A percentile compares a stretch with the other conserved stretches of the same genome.
These are phyloP conservation scores for Poeciliopsis retropinna DNA, from an alignment of 2,113 vertebrate genomes.

Conservation along the genomic window DNA sequence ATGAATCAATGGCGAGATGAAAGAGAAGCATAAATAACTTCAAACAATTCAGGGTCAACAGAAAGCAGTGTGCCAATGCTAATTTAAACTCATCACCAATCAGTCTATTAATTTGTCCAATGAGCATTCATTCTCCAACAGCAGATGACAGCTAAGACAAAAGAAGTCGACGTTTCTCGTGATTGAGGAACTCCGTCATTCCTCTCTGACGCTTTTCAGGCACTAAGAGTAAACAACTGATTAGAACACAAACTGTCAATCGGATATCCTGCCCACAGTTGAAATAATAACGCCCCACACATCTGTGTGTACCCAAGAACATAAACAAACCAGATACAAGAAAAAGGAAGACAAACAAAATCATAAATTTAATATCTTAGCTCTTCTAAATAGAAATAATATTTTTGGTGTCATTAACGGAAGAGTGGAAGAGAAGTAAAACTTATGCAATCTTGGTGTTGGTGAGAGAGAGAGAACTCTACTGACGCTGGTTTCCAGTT, in stretches of 20 bases:
- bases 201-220: constrained; percentile 50
- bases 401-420: constrained; percentile 29
- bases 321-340: constrained; percentile 47
- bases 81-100: not conserved
- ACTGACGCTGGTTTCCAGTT: constrained; percentile 41
- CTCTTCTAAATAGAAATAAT: constrained; percentile 13
- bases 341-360: constrained; percentile 74
- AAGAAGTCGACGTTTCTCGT: constrained; percentile 17
- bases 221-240: constrained; percentile 70
- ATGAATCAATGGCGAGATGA: not conserved
- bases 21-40: not conserved
- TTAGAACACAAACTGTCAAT: constrained; percentile 69
- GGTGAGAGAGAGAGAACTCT: constrained; percentile 27
- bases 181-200: constrained; percentile 48
- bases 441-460: constrained; percentile 31
- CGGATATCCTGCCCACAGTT: constrained; percentile 67
- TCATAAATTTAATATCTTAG: constrained; percentile 51
- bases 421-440: constrained; percentile 40
- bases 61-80: not conserved
- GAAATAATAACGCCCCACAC: constrained; percentile 60
- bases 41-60: not conserved
- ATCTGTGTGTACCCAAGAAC: constrained; percentile 46
- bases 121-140: not conserved
- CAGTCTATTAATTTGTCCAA: not conserved
- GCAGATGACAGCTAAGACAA: constrained; percentile 6